Evolutionary conservation across 1,140 invertebrate genomes (phyloP), one percentile per base, ranked within the genome.

Genomic region (Planococcus citri): DNA sequence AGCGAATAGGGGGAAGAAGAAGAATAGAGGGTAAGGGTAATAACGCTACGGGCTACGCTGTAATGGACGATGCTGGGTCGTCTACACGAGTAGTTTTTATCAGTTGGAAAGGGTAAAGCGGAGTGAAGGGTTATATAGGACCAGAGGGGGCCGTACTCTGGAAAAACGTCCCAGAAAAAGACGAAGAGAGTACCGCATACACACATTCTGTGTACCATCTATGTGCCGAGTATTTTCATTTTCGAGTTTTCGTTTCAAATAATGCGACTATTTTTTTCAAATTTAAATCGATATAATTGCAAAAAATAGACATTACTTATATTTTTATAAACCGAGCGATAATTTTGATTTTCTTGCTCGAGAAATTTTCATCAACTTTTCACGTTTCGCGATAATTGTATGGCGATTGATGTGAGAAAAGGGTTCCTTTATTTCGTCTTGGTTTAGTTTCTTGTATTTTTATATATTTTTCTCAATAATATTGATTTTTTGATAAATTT

Each of bases 111-210:
- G 51, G 51, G 51, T 58, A 20, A 58, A 17, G 17, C 17, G 51
- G 17, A 22, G 51, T 4, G 51, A 58, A 22, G 21, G 3, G 21
- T 41, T 10, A 10, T 41, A 10, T 58, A 58, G 51, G 51, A 22
- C 17, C 51, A 58, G 51, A 58, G 51, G 51, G 51, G 51, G 51
- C 17, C 51, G 17, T 58, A n/a, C 51, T 20, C 51, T n/a, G 51
- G 51, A 58, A 58, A 58, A 58, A n/a, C 51, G 51, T 58, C 51
- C 51, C 51, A 58, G 51, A 58, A n/a, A 58, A 58, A 58, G 51
- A 58, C 51, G 51, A 22, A 58, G 51, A 20, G 51, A 58, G 21
- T 58, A 58, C 21, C 21, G 51, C 51, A n/a, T 22, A 58, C 51
- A 58, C 51, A 58, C 51, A 58, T 22, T 58, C 21, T n/a, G 6